These are phyloP conservation scores for Tachyglossus aculeatus DNA, from an alignment of 2,797 vertebrate genomes.

Conservation along the genomic window DNA sequence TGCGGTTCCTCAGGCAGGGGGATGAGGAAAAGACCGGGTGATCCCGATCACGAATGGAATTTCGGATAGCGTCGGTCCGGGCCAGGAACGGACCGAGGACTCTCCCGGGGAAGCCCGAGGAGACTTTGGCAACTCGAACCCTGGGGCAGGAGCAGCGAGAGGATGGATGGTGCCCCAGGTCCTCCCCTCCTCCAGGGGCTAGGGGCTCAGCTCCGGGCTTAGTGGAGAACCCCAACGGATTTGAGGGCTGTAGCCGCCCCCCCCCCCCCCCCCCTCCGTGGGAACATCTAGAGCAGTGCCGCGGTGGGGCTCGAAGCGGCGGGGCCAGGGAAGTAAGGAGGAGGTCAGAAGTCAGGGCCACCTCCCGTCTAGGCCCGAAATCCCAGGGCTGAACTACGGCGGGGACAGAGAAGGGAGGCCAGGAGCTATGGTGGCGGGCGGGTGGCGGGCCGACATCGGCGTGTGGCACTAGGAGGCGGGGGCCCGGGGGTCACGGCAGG, in stretches of 20 bases:
- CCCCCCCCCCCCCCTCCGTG: no score
- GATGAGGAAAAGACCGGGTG: background rate
- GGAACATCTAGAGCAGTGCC: no score
- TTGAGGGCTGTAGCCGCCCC: no score
- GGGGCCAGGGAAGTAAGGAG: background rate
- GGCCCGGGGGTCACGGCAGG: slow-evolving; percentile 42
- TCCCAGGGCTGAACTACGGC: background rate
- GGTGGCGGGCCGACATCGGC: background rate
- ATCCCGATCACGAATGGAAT: rapidly evolving
- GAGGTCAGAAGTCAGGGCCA: background rate
- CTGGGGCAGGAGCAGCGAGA: background rate
- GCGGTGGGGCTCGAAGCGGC: no score
- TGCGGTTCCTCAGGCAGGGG: background rate
- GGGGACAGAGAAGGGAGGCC: slow-evolving; percentile 45
- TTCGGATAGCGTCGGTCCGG: background rate
- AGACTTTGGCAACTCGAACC: rapidly evolving
- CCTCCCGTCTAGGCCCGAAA: background rate
- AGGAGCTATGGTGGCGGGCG: background rate
- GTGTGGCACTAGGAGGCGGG: background rate
- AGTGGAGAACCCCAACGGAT: no score
- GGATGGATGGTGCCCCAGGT: rapidly evolving
- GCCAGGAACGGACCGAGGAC: rapidly evolving
- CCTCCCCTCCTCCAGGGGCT: rapidly evolving
- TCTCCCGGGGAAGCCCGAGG: rapidly evolving
- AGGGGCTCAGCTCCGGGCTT: no score